These are phyloP conservation scores for Caenorhabditis brenneri DNA, from an alignment of 1,140 invertebrate genomes.

Conservation along the genomic window DNA sequence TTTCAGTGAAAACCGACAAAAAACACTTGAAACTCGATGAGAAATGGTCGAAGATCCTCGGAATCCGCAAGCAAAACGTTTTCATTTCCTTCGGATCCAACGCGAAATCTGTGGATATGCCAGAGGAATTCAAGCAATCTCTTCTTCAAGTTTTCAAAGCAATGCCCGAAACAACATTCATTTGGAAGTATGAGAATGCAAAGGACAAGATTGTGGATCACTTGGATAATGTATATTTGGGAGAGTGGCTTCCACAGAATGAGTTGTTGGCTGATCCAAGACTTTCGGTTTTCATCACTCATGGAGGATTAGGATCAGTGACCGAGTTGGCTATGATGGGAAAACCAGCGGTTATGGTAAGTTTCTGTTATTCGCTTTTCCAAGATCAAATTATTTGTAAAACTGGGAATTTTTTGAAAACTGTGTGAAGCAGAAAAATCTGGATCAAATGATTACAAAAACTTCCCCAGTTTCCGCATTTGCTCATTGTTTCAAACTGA, in stretches of 20 bases:
- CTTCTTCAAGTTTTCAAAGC: neutral
- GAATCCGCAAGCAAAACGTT: constrained; percentile 45
- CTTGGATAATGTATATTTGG: constrained; percentile 53
- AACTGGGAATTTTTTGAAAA: no score
- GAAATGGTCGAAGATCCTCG: constrained; percentile 35
- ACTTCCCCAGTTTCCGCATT: no score
- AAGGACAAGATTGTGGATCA: constrained; percentile 44
- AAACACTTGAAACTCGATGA: constrained; percentile 37
- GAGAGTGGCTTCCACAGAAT: constrained; percentile 60
- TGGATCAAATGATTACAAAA: no score
- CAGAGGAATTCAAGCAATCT: constrained; percentile 49
- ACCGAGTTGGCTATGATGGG: constrained; percentile 74
- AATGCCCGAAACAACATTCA: constrained; percentile 58
- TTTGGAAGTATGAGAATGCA: constrained; percentile 63
- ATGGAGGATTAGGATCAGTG: constrained; percentile 81
- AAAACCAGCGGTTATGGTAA: constrained; percentile 62
- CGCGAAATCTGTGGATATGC: constrained; percentile 55
- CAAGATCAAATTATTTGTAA: no score
- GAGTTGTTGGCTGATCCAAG: constrained; percentile 51
- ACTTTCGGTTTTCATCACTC: constrained; percentile 77
- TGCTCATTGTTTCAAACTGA: no score
- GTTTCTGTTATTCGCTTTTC: no score
- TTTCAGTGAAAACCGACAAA: constrained; percentile 17
- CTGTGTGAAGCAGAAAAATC: no score
- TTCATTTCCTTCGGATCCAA: constrained; percentile 62